Percentiles rank a stretch among this genome's conserved stretches.
phyloP scores from a whole-genome alignment of 1,140 invertebrate genomes.

The Drosophila pallidifrons region DNA sequence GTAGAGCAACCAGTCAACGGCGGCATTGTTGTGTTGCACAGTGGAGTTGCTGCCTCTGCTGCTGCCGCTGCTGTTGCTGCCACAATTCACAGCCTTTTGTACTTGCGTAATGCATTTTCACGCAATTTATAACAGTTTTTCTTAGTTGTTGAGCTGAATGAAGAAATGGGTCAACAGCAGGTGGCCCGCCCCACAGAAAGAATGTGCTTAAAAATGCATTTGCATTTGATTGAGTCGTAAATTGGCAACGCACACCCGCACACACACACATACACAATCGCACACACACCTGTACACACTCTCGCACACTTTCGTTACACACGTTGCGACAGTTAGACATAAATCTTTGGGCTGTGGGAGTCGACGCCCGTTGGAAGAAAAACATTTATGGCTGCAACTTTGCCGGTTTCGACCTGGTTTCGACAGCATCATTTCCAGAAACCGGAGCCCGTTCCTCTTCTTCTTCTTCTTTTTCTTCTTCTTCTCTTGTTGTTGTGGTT shows the following conservation, averaged over 20 bases:
- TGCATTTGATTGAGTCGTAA: slow-evolving; percentile 82
- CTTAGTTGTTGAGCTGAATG: slow-evolving; percentile 14
- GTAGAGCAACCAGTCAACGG: slow-evolving; percentile 64
- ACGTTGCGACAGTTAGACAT: slow-evolving; percentile 51
- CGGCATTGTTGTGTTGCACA: slow-evolving; percentile 59
- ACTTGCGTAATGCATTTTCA: slow-evolving; percentile 82
- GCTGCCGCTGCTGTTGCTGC: slow-evolving; percentile 47
- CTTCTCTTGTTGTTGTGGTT: not conserved
- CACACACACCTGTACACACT: not conserved
- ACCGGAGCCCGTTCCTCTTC: slow-evolving; percentile 38
- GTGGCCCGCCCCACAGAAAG: slow-evolving; percentile 48
- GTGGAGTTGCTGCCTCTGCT: slow-evolving; percentile 25
- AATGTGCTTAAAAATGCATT: slow-evolving; percentile 67
- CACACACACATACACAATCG: not conserved
- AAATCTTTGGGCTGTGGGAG: slow-evolving; percentile 77
- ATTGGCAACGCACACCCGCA: slow-evolving; percentile 71
- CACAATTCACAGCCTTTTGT: slow-evolving; percentile 82
- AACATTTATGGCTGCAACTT: slow-evolving; percentile 51
- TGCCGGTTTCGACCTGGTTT: slow-evolving; percentile 66
- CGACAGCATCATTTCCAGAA: slow-evolving; percentile 72
- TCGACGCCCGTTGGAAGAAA: slow-evolving; percentile 40
- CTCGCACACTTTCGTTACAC: slow-evolving; percentile 4
- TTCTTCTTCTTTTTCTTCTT: slow-evolving; percentile 1
- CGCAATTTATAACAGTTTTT: slow-evolving; percentile 81
- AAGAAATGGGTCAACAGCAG: slow-evolving; percentile 57